These are phyloP conservation scores for Epinotia demarniana DNA, from an alignment of 2,888 invertebrate genomes.

Conservation along the genomic window DNA sequence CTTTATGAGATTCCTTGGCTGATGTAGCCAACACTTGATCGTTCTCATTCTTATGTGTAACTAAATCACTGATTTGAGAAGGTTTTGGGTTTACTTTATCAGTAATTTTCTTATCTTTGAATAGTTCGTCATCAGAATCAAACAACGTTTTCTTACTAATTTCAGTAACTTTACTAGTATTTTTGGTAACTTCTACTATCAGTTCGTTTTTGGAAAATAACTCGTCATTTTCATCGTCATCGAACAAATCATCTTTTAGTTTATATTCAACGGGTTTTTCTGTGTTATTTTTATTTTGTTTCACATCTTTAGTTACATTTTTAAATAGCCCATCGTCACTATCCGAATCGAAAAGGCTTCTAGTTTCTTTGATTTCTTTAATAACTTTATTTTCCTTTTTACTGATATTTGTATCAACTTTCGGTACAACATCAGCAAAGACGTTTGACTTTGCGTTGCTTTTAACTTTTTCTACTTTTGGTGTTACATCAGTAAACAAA, in stretches of 20 bases:
- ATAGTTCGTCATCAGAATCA: conserved; percentile 39
- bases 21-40: conserved; percentile 24
- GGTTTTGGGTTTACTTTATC: not conserved
- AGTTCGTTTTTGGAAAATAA: conserved; percentile 50
- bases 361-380: conserved; percentile 47
- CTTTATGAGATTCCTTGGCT: conserved; percentile 15
- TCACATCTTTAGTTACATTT: conserved; percentile 43
- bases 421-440: not conserved
- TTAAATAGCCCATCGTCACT: conserved; percentile 64
- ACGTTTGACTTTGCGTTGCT: not conserved
- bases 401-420: not conserved
- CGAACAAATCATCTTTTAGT: conserved; percentile 56
- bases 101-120: conserved; percentile 8
- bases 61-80: not conserved
- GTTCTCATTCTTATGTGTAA: not conserved
- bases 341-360: conserved; percentile 62
- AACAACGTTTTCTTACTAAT: conserved; percentile 20
- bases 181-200: not conserved
- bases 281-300: conserved; percentile 30
- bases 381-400: conserved; percentile 42
- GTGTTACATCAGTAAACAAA: conserved; percentile 8
- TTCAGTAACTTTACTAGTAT: conserved; percentile 8
- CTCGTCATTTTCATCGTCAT: conserved; percentile 62
- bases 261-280: conserved; percentile 32
- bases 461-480: conserved; percentile 1